Evolutionary conservation across 2,797 vertebrate species (phyloP).

Genomic region (Varecia variegata): DNA sequence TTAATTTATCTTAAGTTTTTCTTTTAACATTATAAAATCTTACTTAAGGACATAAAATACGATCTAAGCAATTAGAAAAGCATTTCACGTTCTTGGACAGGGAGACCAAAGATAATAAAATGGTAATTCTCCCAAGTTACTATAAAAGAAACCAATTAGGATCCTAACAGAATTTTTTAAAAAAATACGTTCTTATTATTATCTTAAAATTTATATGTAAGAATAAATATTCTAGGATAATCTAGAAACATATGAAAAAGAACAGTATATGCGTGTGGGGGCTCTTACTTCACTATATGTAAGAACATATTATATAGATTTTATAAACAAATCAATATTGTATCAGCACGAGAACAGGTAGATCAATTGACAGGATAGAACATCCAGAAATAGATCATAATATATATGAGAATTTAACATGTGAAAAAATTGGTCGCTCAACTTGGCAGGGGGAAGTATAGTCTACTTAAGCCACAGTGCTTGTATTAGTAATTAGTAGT

Average conservation of each 20-base stretch:
- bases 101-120: not conserved
- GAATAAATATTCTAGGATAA: slow-evolving; percentile 29
- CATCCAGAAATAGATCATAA: slow-evolving; percentile 23
- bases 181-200: not conserved
- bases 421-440: not conserved
- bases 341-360: not conserved
- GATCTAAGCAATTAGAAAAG: not conserved
- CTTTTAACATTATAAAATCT: not conserved
- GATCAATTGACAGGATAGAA: not conserved
- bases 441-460: not conserved
- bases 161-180: not conserved
- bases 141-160: not conserved
- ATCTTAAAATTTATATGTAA: not conserved
- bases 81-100: not conserved
- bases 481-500: not conserved
- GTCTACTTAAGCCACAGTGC: not conserved
- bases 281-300: not conserved
- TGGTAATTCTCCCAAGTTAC: not conserved
- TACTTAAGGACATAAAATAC: not conserved
- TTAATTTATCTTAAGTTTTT: too few species aligned
- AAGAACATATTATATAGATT: not conserved
- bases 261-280: not conserved
- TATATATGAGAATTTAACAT: slow-evolving; percentile 12
- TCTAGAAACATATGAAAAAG: not conserved
- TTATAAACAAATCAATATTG: not conserved